Base-by-base conservation (phyloP, 35 echinoderm and acorn worm species). In the Heliocidaris erythrogramma region DNA sequence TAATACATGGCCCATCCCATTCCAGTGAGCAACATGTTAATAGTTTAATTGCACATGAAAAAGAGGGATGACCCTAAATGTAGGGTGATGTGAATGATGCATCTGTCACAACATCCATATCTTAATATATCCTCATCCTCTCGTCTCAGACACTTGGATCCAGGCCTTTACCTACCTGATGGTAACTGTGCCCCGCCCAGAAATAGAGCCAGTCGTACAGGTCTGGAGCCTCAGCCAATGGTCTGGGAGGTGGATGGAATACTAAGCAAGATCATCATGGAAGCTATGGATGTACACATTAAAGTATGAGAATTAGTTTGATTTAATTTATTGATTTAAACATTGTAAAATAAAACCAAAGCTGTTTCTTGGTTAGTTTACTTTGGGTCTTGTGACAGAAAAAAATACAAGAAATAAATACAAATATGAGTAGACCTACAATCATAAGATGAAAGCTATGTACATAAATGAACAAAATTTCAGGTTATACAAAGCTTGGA, bases 231-330 rank as follows among this genome's bases (percentile, higher is more conserved):
- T 90, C 97, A 47, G 90, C 90, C 94, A 24, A 60, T 97, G 21
- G 56, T 94, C 21, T 97, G 97, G 97, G 95, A 97, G 47, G 94
- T 97, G 31, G 95, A 53, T 13, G 93, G 96, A 13, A 60, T 85
- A 47, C 85, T 97, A 42, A 53, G 14, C 32, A 90, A 94, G 59
- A 89, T 90, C 10, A 94, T 94, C 86, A 52, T 89, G 59, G 93
- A 96, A 27, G 94, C 93, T 12, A 85, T 12, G 24, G 90, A 96
- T 49, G 49, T 96, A 50, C 60, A 96, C 30, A 3, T 92, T 16
- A 48, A 86, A 78, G 90, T 92, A 85, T 35, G 7, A 27, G 1
- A 21, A 27, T 78, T 7, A 18, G 65, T 78, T n/a, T n/a, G 2
- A 78, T 78, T 78, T 78, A 5, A 78, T 78, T 10, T 5, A 42